phyloP scores from a whole-genome alignment of 2,113 vertebrate genomes.

The Nycticryphes semicollaris region DNA sequence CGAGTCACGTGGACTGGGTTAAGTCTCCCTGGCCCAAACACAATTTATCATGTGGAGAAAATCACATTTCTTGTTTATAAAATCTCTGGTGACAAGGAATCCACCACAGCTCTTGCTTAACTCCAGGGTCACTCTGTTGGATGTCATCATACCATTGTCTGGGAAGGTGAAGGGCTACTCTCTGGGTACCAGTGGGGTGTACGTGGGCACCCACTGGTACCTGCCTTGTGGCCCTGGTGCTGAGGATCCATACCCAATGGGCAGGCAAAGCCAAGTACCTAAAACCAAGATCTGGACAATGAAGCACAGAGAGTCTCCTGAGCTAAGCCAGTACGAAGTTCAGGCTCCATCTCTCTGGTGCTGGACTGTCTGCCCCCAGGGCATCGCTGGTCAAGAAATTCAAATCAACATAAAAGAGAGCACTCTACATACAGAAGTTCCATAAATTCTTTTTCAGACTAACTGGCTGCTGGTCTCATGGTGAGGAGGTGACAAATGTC shows the following conservation, averaged over 20 bases:
- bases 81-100: not conserved
- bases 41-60: not conserved
- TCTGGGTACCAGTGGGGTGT: not conserved
- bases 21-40: not conserved
- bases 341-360: not conserved
- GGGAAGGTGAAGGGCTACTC: not conserved
- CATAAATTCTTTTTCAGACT: not conserved
- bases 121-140: not conserved
- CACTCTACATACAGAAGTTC: not conserved
- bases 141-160: not conserved
- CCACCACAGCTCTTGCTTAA: not conserved
- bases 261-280: not conserved
- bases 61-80: not conserved
- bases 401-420: not conserved
- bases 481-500: not conserved
- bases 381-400: not conserved
- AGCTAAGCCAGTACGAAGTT: not conserved
- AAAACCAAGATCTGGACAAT: not conserved
- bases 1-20: not conserved
- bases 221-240: rapidly evolving
- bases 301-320: not conserved
- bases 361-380: not conserved
- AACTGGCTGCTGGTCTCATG: not conserved
- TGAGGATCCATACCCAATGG: not conserved
- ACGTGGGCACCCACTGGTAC: not conserved